Conservation (phyloP, 92 coral and sea anemone genomes). For the Isaurus tuberculatus region DNA sequence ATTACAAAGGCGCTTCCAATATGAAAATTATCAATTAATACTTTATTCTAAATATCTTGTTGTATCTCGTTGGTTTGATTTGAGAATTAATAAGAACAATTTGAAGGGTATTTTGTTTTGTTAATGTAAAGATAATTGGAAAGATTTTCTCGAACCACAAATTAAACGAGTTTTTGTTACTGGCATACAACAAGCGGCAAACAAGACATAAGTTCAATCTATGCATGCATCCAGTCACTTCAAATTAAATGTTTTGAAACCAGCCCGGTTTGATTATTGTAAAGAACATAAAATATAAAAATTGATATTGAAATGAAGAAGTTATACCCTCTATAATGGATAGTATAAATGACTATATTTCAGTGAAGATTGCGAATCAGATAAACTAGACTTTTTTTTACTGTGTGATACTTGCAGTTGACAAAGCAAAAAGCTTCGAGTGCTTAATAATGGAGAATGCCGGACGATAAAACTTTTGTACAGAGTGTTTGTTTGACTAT, state of each 20-base stretch:
- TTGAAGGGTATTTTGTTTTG: background rate
- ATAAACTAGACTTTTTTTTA: too few relatives aligned
- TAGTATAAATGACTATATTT: too few relatives aligned
- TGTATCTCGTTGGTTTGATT: background rate
- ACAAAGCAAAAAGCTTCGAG: too few relatives aligned
- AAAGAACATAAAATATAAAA: background rate
- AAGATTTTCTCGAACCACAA: background rate
- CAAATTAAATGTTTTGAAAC: background rate
- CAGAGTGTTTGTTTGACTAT: too few relatives aligned
- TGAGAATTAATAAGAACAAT: background rate
- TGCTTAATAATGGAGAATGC: too few relatives aligned
- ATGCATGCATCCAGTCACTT: background rate
- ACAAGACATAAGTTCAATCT: background rate
- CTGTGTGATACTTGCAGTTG: too few relatives aligned
- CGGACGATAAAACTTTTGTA: too few relatives aligned
- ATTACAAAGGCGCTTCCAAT: too few relatives aligned
- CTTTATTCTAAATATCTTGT: too few relatives aligned
- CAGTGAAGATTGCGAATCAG: too few relatives aligned
- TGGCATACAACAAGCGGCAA: background rate
- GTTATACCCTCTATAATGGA: background rate
- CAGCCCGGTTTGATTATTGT: background rate
- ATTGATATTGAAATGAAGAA: background rate
- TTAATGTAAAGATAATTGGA: background rate
- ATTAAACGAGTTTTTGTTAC: background rate
- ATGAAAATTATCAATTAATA: too few relatives aligned